Percentiles rank a stretch among this genome's conserved stretches.
Evolutionary conservation across 2,113 vertebrate genomes (phyloP).

Genomic region (Onychorhynchus coronatus): DNA sequence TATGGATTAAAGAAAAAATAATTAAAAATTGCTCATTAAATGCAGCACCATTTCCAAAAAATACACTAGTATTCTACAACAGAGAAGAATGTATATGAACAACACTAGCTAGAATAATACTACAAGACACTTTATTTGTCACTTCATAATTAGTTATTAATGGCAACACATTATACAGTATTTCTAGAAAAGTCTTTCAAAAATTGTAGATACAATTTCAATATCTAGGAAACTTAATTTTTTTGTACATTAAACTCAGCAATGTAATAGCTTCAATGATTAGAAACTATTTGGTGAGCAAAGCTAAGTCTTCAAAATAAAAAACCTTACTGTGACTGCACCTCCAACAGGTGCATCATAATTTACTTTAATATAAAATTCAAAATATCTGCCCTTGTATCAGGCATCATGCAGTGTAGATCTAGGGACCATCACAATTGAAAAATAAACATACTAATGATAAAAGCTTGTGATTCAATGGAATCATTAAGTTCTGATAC

Average conservation of each 20-base stretch:
- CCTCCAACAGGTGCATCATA: neutral
- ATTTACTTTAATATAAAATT: neutral
- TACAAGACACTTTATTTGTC: conserved; percentile 24
- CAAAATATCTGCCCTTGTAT: neutral
- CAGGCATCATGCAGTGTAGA: neutral
- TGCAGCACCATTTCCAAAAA: neutral
- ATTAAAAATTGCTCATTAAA: neutral
- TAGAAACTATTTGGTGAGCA: neutral
- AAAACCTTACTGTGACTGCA: neutral
- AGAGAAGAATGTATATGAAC: neutral
- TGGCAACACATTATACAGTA: neutral
- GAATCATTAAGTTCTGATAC: conserved; percentile 11
- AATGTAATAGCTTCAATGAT: neutral
- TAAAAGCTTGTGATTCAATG: conserved; percentile 25
- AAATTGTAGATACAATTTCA: neutral
- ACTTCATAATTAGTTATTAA: neutral
- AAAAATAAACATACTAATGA: neutral
- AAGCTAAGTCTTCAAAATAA: neutral
- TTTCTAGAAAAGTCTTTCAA: conserved; percentile 15
- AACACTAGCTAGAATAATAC: neutral
- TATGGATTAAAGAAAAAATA: neutral
- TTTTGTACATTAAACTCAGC: neutral
- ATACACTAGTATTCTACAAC: neutral
- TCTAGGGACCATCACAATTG: neutral
- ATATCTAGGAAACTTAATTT: neutral